Evolutionary conservation across 2,113 vertebrate species (phyloP).

Genomic region (Eudorcas thomsonii): DNA sequence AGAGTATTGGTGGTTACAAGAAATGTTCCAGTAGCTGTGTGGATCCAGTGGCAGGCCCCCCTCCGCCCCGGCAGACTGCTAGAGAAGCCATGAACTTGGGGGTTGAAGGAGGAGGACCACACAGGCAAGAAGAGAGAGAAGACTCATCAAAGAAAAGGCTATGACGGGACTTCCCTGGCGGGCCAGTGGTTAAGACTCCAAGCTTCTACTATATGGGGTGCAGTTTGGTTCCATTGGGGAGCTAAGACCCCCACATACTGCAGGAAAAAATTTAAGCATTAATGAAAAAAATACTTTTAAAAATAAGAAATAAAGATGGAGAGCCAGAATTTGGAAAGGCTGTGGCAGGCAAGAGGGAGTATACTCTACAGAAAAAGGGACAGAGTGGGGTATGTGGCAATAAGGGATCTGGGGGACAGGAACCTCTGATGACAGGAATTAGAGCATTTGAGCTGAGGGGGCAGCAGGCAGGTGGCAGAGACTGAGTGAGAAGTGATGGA

Average conservation of each 20-base stretch:
- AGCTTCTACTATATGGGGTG: neutral
- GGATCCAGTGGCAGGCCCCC: accelerated
- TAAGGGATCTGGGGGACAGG: too few relatives aligned
- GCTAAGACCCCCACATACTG: neutral
- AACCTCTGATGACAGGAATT: accelerated
- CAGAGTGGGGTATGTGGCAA: too few relatives aligned
- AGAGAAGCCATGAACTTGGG: neutral
- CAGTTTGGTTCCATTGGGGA: accelerated
- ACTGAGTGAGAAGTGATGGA: neutral
- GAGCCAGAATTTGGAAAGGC: neutral
- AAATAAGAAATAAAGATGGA: neutral
- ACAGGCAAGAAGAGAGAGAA: neutral
- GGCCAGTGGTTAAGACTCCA: neutral
- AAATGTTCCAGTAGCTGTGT: neutral
- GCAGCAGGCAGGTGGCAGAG: too few relatives aligned
- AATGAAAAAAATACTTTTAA: neutral
- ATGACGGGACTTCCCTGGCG: neutral
- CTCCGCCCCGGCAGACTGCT: neutral
- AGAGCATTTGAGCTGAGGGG: neutral
- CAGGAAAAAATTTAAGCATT: neutral
- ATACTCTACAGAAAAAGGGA: neutral
- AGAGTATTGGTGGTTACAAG: neutral
- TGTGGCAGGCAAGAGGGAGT: neutral
- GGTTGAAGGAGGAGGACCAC: neutral
- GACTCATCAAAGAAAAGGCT: neutral